Evolutionary conservation across 1,140 invertebrate species (phyloP), one percentile per base, ranked within the genome.

Genomic region (Drosophila arizonae): DNA sequence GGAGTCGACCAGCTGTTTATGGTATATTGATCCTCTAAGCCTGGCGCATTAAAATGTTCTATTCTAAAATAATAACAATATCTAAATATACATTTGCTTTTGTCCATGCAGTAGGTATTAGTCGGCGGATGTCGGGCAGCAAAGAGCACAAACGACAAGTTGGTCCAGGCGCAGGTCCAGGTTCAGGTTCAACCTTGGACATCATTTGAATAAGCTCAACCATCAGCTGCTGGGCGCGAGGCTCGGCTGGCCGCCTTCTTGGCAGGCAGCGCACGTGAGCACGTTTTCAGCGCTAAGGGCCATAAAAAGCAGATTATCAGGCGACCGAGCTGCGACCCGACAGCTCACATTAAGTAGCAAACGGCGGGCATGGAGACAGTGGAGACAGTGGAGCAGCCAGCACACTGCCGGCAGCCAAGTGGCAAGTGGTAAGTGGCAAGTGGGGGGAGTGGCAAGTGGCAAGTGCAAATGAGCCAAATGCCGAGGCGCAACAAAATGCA

Each of bases 171-270:
- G 17, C 17, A 17, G 17, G 17, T 17, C 17, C 21, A 24, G 36
- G 36, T 10, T 11, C 36, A 13, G n/a, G 43, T 15, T 15, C 15
- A 46, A 6, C 8, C 15, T 21, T 62, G 61, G 55, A 65, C 69
- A 68, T 60, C 86, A 86, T 86, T 86, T 87, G 79, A 86, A 86
- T 86, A 86, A 87, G 82, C 77, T 87, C 72, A 68, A 87, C 79
- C 73, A 79, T 78, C 76, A 70, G 62, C 52, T 66, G 57, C 68
- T 58, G 51, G 64, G 43, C 56, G 46, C 41, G 24, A 48, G 24
- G 11, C 60, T 28, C 15, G 50, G 28, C 46, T 28, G 21, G 56
- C 33, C 45, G 26, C 30, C 76, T 72, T 65, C 72, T 82, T 73
- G 76, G 62, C 48, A 88, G 76, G 77, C 82, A 58, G 58, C 67